Evolutionary conservation across 2,888 invertebrate species (phyloP), one percentile per base, ranked within the genome.

Genomic region (Melinopterus prodromus): DNA sequence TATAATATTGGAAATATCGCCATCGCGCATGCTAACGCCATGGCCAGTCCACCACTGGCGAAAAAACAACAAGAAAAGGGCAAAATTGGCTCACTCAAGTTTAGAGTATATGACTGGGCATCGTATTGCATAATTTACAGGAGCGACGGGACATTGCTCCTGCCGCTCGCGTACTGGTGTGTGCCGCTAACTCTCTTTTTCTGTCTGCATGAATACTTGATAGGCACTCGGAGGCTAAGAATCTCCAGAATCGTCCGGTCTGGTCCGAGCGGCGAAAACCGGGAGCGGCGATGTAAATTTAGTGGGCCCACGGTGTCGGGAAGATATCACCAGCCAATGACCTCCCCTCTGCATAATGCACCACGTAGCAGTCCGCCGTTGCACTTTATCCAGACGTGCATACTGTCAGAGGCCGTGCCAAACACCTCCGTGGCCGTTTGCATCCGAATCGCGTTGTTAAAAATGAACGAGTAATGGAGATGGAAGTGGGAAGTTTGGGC

Each of bases 231-330:
- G 26, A 26, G 26, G 53, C 53, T 53, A 53, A 53, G 53, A 53
- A 53, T 53, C 53, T 53, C 53, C 53, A 53, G 53, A 53, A 53
- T 12, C 9, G 53, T 53, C 53, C 53, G 53, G 53, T 53, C 53
- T 12, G 53, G 53, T 53, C 53, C 53, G 53, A 53, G 12, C 12
- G 0, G 53, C 53, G 53, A 53, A 53, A 53, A 53, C 53, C 53
- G 53, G 53, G 53, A 53, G 53, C 53, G 5, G 53, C 53, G 12
- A 53, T 53, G 53, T 53, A 53, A 53, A 53, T 53, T 53, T 53
- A 53, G 53, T 53, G 53, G 53, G 53, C 53, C 53, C 53, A 53
- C 53, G 53, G 53, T 53, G 53, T 53, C 53, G 53, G 53, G 53
- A 53, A 53, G 53, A 26, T 26, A 26, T 1, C 26, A 26, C 53